Conservation (phyloP, 2,113 vertebrate genomes). For the Coreoperca whiteheadi region DNA sequence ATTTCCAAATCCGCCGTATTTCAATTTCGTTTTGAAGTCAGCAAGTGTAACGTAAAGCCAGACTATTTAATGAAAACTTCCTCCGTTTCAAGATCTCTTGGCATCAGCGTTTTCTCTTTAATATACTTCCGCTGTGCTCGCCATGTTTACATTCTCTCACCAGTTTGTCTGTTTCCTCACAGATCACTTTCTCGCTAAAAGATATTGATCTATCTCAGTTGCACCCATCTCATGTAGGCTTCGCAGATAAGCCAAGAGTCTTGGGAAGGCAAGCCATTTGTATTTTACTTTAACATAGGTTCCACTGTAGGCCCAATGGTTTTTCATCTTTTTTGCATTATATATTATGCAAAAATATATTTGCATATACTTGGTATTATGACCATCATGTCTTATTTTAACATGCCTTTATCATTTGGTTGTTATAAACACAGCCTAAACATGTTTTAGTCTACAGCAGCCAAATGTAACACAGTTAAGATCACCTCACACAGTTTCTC, state of each 20-base stretch:
- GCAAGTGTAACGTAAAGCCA: not conserved
- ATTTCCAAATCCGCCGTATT: not conserved
- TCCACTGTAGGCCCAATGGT: not conserved
- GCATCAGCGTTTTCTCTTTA: not conserved
- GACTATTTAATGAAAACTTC: not conserved
- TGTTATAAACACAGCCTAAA: not conserved
- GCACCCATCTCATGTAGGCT: not conserved
- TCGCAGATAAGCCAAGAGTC: too few species aligned
- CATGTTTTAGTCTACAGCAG: too few species aligned
- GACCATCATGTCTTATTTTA: not conserved
- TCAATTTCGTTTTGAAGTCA: not conserved
- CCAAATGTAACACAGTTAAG: not conserved
- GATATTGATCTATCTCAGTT: not conserved
- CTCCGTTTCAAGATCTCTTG: not conserved
- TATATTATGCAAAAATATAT: slow-evolving; percentile 2
- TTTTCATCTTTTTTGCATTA: not conserved
- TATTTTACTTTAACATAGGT: not conserved
- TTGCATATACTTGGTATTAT: not conserved
- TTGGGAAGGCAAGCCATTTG: not conserved
- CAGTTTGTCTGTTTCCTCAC: not conserved
- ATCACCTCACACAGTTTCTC: not conserved
- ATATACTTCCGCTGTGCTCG: too few species aligned
- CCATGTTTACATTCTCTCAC: not conserved
- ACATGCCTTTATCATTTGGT: not conserved
- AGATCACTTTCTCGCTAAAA: not conserved